These are phyloP conservation scores for Lucifuga dentata DNA, from an alignment of 2,113 vertebrate species.

Conservation along the genomic window DNA sequence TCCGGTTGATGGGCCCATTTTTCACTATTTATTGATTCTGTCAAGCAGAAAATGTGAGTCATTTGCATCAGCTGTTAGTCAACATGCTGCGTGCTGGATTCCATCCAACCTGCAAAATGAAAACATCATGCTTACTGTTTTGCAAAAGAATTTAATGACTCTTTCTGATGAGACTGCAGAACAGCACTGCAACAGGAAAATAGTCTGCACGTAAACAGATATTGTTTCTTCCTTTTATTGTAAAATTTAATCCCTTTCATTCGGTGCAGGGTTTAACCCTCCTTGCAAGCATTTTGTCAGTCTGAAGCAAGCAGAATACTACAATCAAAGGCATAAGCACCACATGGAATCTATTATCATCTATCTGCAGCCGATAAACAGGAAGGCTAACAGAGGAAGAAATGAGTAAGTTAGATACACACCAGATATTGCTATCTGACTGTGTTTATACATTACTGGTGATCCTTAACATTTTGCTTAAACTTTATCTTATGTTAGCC, in stretches of 20 bases:
- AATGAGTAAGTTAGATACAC: background rate
- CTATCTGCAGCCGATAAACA: conserved; percentile 34
- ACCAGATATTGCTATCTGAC: background rate
- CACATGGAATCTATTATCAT: conserved; percentile 50
- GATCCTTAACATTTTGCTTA: conserved; percentile 20
- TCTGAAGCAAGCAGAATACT: conserved; percentile 6
- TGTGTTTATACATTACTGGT: conserved; percentile 10
- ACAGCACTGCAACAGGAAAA: background rate
- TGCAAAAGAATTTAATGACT: background rate
- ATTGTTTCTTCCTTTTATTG: background rate
- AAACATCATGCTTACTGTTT: background rate
- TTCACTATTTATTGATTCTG: too few relatives aligned
- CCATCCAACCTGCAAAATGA: too few relatives aligned
- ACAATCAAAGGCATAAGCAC: conserved; percentile 24
- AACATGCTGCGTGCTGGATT: too few relatives aligned
- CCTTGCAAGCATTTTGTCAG: background rate
- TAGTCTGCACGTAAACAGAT: background rate
- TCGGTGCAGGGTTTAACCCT: background rate
- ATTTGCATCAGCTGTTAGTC: too few relatives aligned
- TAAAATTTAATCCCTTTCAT: conserved; percentile 11
- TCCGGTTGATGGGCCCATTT: too few relatives aligned
- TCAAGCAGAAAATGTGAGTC: too few relatives aligned
- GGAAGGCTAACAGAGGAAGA: background rate
- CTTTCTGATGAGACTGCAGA: background rate
- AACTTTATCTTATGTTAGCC: background rate